Evolutionary conservation across 2,113 vertebrate genomes (phyloP).

Genomic region (Struthidea cinerea): DNA sequence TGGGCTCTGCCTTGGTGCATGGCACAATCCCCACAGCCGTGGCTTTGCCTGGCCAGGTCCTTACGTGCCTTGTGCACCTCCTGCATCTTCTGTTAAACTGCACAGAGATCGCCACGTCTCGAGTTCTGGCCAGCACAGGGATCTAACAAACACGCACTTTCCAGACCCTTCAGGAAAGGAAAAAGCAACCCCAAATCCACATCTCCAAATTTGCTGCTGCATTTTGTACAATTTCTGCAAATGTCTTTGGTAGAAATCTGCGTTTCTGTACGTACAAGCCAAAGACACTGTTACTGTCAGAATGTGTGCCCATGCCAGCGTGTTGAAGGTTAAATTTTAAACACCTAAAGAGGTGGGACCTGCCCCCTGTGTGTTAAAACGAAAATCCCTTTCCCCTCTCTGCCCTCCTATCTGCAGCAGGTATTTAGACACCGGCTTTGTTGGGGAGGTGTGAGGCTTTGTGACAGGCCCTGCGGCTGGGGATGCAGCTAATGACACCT

Average conservation of each 20-base stretch:
- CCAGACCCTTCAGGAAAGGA: background rate
- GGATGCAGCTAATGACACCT: background rate
- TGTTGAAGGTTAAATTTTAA: background rate
- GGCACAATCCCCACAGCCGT: rapidly evolving
- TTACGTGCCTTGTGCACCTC: background rate
- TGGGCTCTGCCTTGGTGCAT: background rate
- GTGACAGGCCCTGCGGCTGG: background rate
- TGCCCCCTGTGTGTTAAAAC: background rate
- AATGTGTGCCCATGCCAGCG: background rate
- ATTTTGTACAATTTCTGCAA: background rate
- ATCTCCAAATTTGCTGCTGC: background rate
- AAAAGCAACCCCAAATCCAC: background rate
- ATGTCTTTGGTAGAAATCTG: background rate
- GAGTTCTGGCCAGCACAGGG: rapidly evolving
- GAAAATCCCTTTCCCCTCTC: background rate
- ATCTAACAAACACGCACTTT: background rate
- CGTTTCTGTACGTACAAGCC: rapidly evolving
- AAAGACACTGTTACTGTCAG: background rate
- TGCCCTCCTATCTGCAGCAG: background rate
- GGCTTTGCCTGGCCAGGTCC: rapidly evolving
- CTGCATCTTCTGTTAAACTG: background rate
- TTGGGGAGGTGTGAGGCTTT: background rate
- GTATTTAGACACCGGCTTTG: background rate
- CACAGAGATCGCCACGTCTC: background rate
- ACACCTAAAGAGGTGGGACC: background rate